Base-by-base conservation (phyloP, 2,797 vertebrate species). In the Xenentodon cancila region DNA sequence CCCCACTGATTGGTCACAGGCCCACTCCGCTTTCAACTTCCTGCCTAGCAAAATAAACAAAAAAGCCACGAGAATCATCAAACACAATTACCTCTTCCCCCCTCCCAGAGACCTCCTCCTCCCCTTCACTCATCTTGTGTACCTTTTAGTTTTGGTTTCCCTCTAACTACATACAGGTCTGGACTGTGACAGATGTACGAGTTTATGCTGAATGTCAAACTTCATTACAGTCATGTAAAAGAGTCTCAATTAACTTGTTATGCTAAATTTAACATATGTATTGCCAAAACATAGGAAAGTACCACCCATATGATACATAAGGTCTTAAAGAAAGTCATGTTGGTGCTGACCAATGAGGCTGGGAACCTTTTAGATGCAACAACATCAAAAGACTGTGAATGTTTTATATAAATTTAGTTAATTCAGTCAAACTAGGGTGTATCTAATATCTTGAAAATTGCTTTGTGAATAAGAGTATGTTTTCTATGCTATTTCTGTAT, bases 1-100 rank as follows among this genome's bases (percentile, higher is more conserved):
- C 71, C 72, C 63, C 71, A 54, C 76, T 87, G 88, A 91, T 83
- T 88, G 82, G 76, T 79, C 68, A 54, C 85, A 90, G 82, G 58
- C 76, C 52, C 64, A 6, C 46, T 64, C 34, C 34, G 68, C 78
- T 85, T 88, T 88, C 60, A 84, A 78, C 77, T 73, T 77, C 58
- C 68, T 20, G 71, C 62, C 72, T 68, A 50, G 62, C 74, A 84
- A 84, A 89, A 86, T 88, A 89, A 85, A 88, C 84, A 88, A 82
- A 57, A 78, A 75, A 54, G 53, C 63, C 59, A 60, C 20, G 27
- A 68, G 64, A 80, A 75, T 69, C 75, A 84, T 80, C 77, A 65
- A 68, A 84, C 71, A 84, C 71, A 76, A 85, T 80, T 76, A 80
- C 70, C 76, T 73, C 67, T 63, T 30, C 47, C 45, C 22, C 47